Conservation (phyloP, 2,888 invertebrate species). For the Heliconius ethilla region DNA sequence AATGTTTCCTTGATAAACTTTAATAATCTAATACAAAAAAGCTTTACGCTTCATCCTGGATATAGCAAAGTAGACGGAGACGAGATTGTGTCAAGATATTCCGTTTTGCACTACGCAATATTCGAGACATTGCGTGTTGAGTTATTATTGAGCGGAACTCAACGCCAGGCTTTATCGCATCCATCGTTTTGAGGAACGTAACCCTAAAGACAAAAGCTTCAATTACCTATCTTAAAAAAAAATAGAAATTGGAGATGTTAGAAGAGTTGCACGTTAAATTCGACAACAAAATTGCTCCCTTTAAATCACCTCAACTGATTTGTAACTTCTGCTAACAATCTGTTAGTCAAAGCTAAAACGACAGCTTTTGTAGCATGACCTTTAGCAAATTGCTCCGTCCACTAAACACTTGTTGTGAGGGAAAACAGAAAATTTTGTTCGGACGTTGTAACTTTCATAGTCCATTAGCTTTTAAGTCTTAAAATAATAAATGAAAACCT, state of each 20-base stretch:
- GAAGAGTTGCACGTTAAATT: not conserved
- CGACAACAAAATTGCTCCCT: not conserved
- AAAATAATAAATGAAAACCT: not conserved
- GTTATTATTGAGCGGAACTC: too few species aligned
- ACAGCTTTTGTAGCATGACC: slow-evolving; percentile 31
- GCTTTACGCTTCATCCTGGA: too few species aligned
- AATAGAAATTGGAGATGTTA: not conserved
- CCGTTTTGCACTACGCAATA: too few species aligned
- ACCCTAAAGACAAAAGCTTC: not conserved
- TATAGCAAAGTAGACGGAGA: too few species aligned
- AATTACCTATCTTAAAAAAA: not conserved
- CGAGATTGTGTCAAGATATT: too few species aligned
- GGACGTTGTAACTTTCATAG: not conserved
- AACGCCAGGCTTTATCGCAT: too few species aligned
- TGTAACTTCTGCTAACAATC: slow-evolving; percentile 26
- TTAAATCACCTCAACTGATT: not conserved
- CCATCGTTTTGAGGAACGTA: too few species aligned
- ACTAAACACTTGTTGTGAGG: slow-evolving; percentile 12
- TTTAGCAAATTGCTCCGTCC: slow-evolving; percentile 27
- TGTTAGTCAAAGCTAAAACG: slow-evolving; percentile 28
- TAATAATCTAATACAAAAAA: too few species aligned
- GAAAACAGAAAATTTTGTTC: slow-evolving; percentile 10
- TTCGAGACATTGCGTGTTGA: too few species aligned
- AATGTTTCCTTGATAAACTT: too few species aligned
- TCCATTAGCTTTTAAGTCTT: slow-evolving; percentile 1